phyloP scores from a whole-genome alignment of 2,888 invertebrate genomes.

The Oxystoma pomonae region DNA sequence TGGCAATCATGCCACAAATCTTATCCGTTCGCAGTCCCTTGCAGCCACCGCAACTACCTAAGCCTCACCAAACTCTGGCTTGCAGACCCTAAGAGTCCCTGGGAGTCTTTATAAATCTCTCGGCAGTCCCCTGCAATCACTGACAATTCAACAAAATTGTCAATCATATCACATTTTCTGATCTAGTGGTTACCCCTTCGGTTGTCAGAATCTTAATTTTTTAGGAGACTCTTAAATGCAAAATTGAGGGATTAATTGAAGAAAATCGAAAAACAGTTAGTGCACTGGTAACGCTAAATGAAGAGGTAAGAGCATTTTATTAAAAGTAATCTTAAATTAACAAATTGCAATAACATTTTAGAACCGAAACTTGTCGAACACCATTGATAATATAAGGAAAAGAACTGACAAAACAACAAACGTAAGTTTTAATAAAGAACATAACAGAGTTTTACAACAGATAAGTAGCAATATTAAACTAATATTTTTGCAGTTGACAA shows the following conservation, averaged over 20 bases:
- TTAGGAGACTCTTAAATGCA: conserved; percentile 19
- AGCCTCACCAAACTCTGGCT: too few relatives aligned
- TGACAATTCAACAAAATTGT: too few relatives aligned
- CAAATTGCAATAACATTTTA: conserved; percentile 15
- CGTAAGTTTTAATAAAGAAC: conserved; percentile 24
- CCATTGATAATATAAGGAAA: conserved; percentile 23
- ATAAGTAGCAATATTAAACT: conserved; percentile 1
- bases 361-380: conserved; percentile 29
- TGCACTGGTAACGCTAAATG: conserved; percentile 19
- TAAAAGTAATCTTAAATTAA: conserved; percentile 1
- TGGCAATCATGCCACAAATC: too few relatives aligned
- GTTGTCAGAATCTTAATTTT: not conserved
- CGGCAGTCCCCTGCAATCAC: too few relatives aligned
- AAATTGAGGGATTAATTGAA: conserved; percentile 17
- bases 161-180: too few relatives aligned
- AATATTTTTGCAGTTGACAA: conserved; percentile 24
- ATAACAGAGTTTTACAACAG: not conserved
- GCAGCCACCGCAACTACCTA: too few relatives aligned
- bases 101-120: too few relatives aligned
- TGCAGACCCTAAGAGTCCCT: too few relatives aligned
- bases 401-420: conserved; percentile 21
- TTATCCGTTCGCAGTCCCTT: too few relatives aligned
- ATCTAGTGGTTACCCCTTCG: too few relatives aligned
- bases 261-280: conserved; percentile 27
- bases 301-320: conserved; percentile 25